Evolutionary conservation across 2,888 invertebrate genomes (phyloP).

Genomic region (Trichacis sp.): DNA sequence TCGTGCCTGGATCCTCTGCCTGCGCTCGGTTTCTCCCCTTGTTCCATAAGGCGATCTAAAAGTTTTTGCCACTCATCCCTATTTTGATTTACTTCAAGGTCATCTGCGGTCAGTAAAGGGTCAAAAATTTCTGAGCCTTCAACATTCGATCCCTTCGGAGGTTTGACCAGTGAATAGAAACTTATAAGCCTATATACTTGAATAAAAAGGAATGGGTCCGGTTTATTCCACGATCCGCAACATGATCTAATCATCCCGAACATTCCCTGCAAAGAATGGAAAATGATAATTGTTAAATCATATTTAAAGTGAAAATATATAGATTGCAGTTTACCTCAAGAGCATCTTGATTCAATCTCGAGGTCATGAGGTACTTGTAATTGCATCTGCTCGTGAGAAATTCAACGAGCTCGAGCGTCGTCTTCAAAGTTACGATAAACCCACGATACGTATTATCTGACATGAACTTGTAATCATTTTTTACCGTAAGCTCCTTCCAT

Average conservation of each 20-base stretch:
- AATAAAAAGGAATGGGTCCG: no score
- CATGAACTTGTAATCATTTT: no score
- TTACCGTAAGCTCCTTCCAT: no score
- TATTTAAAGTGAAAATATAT: no score
- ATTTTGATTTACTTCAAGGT: neutral
- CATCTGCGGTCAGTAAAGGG: neutral
- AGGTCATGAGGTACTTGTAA: neutral
- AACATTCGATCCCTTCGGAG: no score
- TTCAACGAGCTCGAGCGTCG: no score
- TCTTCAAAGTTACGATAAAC: neutral
- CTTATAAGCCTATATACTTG: neutral
- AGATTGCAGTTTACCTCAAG: no score
- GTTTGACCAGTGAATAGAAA: neutral
- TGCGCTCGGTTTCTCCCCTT: no score
- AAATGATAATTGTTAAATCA: no score
- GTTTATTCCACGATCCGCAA: neutral
- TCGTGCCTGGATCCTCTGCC: neutral
- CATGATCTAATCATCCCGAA: no score
- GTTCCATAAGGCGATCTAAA: neutral
- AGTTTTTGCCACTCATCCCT: neutral
- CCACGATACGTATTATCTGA: neutral
- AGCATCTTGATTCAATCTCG: neutral
- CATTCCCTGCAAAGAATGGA: neutral
- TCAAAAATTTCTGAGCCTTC: neutral
- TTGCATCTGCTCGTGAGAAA: neutral